Evolutionary conservation across 2,888 invertebrate genomes (phyloP).

Genomic region (Mimumesa dahlbomi): DNA sequence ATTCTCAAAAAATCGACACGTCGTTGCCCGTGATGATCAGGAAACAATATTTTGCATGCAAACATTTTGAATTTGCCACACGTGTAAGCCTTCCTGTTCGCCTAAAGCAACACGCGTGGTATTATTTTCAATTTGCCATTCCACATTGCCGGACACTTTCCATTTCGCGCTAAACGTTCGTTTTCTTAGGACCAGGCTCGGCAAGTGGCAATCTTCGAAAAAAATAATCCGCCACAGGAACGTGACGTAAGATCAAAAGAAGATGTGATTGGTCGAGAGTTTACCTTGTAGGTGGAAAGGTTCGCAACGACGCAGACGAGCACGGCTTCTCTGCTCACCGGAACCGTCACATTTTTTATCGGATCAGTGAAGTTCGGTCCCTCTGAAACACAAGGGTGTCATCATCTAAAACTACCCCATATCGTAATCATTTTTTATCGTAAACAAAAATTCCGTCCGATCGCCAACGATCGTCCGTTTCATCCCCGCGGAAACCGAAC

Average conservation of each 20-base stretch:
- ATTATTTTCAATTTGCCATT: neutral
- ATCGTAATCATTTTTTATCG: too few species aligned
- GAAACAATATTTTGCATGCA: too few species aligned
- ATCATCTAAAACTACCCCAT: constrained; percentile 46
- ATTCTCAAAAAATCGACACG: too few species aligned
- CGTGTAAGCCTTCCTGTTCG: too few species aligned
- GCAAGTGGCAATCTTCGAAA: too few species aligned
- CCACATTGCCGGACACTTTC: neutral
- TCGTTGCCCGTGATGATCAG: too few species aligned
- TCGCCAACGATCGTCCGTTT: neutral
- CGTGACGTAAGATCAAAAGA: constrained; percentile 4
- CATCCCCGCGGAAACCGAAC: too few species aligned
- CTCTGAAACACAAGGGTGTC: constrained; percentile 82
- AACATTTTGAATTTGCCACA: too few species aligned
- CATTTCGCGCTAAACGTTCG: too few species aligned
- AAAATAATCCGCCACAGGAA: neutral
- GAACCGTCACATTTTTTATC: constrained; percentile 91
- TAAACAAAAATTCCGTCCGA: neutral
- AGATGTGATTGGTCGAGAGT: constrained; percentile 53
- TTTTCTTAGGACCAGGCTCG: too few species aligned
- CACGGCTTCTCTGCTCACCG: constrained; percentile 91
- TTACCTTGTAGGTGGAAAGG: constrained; percentile 91
- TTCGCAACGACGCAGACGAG: constrained; percentile 93
- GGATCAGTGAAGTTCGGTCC: constrained; percentile 91
- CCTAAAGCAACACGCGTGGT: too few species aligned